Conservation (phyloP, 2,888 invertebrate genomes). For the Dynastes hyllus region DNA sequence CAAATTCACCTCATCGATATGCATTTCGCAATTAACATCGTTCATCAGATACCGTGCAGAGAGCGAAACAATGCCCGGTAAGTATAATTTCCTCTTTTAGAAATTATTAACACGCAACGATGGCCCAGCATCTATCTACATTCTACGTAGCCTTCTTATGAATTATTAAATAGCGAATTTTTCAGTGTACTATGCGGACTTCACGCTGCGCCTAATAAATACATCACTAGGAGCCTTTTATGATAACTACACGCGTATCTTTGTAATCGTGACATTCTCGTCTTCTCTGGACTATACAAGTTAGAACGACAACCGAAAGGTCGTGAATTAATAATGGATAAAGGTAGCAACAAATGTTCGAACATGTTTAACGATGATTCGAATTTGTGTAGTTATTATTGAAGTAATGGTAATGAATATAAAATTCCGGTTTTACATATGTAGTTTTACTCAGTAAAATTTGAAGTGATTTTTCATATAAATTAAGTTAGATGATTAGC, state of each 20-base stretch:
- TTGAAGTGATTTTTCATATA: too few relatives aligned
- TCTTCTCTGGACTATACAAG: too few relatives aligned
- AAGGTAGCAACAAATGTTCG: constrained; percentile 16
- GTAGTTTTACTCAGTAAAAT: too few relatives aligned
- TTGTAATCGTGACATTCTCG: too few relatives aligned
- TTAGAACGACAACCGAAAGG: neutral
- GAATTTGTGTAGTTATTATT: constrained; percentile 12
- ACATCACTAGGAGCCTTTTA: constrained; percentile 1
- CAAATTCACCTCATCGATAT: constrained; percentile 22
- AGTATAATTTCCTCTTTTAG: constrained; percentile 28
- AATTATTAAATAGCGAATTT: constrained; percentile 39
- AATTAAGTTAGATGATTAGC: too few relatives aligned
- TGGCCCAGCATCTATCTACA: constrained; percentile 3
- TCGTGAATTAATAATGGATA: neutral
- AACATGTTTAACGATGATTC: neutral
- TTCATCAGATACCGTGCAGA: constrained; percentile 33
- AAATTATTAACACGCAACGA: constrained; percentile 8
- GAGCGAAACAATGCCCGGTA: constrained; percentile 26
- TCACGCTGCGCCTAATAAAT: constrained; percentile 39
- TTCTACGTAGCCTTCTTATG: constrained; percentile 16
- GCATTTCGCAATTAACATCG: constrained; percentile 33
- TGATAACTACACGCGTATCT: neutral
- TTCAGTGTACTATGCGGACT: constrained; percentile 36
- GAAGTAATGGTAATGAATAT: neutral
- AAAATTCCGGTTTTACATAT: too few relatives aligned